Percentiles rank a stretch among this genome's conserved stretches.
Evolutionary conservation across 2,888 invertebrate genomes (phyloP).

Genomic region (Norana najaformis): DNA sequence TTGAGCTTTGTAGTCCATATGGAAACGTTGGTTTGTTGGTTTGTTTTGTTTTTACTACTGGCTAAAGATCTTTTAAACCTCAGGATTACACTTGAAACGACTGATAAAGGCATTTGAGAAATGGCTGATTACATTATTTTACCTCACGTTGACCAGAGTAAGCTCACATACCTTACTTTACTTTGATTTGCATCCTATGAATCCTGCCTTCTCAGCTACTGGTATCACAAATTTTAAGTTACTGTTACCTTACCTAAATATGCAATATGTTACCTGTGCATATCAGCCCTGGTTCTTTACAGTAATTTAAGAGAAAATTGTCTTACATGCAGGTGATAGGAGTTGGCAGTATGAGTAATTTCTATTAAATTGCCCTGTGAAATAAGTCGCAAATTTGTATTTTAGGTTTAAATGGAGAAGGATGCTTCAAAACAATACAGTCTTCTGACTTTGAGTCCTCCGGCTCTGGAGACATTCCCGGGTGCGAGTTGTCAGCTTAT

Average conservation of each 20-base stretch:
- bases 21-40: not conserved
- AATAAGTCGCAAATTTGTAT: not conserved
- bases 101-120: too few species aligned
- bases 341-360: too few species aligned
- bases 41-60: not conserved
- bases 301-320: not conserved
- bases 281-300: not conserved
- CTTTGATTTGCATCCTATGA: too few species aligned
- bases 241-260: too few species aligned
- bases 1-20: not conserved
- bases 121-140: too few species aligned
- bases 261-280: too few species aligned
- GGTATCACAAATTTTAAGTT: too few species aligned
- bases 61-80: not conserved
- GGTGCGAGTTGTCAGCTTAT: constrained; percentile 54
- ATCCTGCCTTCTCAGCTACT: too few species aligned
- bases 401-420: constrained; percentile 14
- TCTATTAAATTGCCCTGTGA: not conserved
- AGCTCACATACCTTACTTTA: too few species aligned
- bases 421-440: not conserved
- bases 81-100: too few species aligned
- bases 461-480: constrained; percentile 52
- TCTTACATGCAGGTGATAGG: not conserved
- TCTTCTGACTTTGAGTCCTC: not conserved
- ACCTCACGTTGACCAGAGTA: too few species aligned